A percentile compares a stretch with the other conserved stretches of the same genome.
Evolutionary conservation across 1,140 invertebrate genomes (phyloP).

Genomic region (Drosophila watanabei): DNA sequence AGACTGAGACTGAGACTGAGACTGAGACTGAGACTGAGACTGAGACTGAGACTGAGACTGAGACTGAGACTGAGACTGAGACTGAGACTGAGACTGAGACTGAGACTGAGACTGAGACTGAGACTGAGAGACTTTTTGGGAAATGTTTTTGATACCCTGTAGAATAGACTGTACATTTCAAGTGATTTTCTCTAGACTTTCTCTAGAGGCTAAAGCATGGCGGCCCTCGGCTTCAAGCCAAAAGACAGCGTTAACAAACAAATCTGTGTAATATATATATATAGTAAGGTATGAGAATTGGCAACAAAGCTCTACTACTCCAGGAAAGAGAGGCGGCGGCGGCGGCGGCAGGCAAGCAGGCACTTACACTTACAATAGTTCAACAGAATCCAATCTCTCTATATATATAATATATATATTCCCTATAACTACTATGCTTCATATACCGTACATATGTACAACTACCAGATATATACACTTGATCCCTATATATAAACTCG

Average conservation of each 20-base stretch:
- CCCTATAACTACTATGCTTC: neutral
- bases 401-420: slow-evolving; percentile 3
- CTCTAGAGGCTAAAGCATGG: slow-evolving; percentile 14
- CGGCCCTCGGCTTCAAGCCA: slow-evolving; percentile 60
- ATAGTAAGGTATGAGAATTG: slow-evolving; percentile 3
- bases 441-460: slow-evolving; percentile 12
- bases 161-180: slow-evolving; percentile 39
- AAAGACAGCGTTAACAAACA: slow-evolving; percentile 55
- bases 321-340: slow-evolving; percentile 1
- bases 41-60: slow-evolving; percentile 15
- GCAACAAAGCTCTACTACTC: slow-evolving; percentile 50
- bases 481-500: neutral
- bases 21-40: slow-evolving; percentile 35
- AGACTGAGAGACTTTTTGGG: neutral
- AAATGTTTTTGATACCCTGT: slow-evolving; percentile 64
- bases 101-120: neutral
- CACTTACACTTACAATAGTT: slow-evolving; percentile 42
- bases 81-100: slow-evolving; percentile 9
- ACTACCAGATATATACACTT: slow-evolving; percentile 31
- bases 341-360: slow-evolving; percentile 25
- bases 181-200: neutral
- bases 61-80: slow-evolving; percentile 1
- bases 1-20: slow-evolving; percentile 9
- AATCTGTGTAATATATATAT: slow-evolving; percentile 39
- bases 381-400: slow-evolving; percentile 46